These are phyloP conservation scores for Pithys albifrons DNA, from an alignment of 2,113 vertebrate genomes.

Conservation along the genomic window DNA sequence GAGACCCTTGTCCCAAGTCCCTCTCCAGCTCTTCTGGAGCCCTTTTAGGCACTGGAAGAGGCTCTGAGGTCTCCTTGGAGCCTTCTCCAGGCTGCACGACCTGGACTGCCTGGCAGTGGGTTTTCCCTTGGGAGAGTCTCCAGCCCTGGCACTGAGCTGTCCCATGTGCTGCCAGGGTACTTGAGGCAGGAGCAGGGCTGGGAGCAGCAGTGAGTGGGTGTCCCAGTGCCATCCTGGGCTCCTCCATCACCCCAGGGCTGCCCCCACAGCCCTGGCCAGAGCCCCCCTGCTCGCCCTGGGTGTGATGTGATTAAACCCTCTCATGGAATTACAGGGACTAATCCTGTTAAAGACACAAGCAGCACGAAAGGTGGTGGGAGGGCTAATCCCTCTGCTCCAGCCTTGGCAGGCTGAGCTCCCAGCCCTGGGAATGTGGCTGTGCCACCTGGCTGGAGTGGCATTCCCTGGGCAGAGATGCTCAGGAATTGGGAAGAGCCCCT, in stretches of 20 bases:
- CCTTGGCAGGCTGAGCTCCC: not conserved
- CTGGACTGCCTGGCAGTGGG: rapidly evolving
- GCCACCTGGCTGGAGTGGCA: not conserved
- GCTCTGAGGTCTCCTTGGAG: not conserved
- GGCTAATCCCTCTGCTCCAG: not conserved
- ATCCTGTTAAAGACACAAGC: not conserved
- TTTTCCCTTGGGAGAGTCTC: not conserved
- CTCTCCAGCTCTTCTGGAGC: not conserved
- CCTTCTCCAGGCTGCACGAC: not conserved
- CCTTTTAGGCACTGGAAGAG: not conserved
- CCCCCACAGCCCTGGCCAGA: not conserved
- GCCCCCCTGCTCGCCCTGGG: rapidly evolving
- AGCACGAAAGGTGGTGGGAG: not conserved
- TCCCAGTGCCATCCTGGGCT: rapidly evolving
- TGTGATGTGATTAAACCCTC: not conserved
- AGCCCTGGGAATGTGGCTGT: rapidly evolving
- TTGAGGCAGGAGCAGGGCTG: rapidly evolving
- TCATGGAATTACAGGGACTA: not conserved
- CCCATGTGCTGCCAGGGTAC: rapidly evolving
- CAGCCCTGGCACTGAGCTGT: not conserved
- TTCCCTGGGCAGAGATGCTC: not conserved
- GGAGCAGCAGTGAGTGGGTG: not conserved
- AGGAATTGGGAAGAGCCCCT: too few species aligned
- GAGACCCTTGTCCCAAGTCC: not conserved
- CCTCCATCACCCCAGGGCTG: rapidly evolving